Base-by-base conservation (phyloP, 35 echinoderm and acorn worm species). In the Apostichopus japonicus region DNA sequence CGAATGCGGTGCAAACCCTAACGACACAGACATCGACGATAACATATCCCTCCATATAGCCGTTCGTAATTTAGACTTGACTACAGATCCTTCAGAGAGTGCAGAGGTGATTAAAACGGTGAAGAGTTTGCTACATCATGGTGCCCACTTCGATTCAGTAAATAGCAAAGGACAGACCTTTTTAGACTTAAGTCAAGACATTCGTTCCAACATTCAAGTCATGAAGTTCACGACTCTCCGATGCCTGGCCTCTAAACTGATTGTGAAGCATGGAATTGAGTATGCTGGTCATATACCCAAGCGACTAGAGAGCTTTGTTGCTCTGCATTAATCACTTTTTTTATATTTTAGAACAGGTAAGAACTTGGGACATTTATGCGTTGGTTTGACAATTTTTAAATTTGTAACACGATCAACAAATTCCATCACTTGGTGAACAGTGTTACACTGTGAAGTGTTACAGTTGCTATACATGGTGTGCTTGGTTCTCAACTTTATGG, bases 181-280 rank as follows among this genome's bases (percentile, higher is more conserved):
- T 21, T 80, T 96, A 78, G 97, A 99, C 70, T 80, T 99, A 5
- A 83, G 94, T 19, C 89, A 93, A 19, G 94, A 78, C 23, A 77
- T 86, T 23, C 94, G 95, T 86, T 33, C 90, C 51, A 92, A 96
- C 79, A 91, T 99, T 63, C 91, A 93, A 87, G 93, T 88, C 56
- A 93, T 99, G 67, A 99, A 99, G 58, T 99, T 95, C 72, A 93
- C 95, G 72, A 95, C 92, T 13, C 86, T 99, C 22, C 87, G 93
- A 65, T 99, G 97, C 83, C 86, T 99, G 22, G 88, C 93, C 56
- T 93, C 97, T 6, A 96, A 94, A 58, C 72, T 92, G 4, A 93
- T 99, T 53, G 76, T 95, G 1, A 71, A 95, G 67, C 78, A 95
- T 78, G 86, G 94, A 53, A 92, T 99, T 14, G 86, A 84, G 9